Percentiles rank a stretch among this genome's conserved stretches.
Conservation (phyloP, 64 coral and sea anemone genomes). For the Montipora foliosa region DNA sequence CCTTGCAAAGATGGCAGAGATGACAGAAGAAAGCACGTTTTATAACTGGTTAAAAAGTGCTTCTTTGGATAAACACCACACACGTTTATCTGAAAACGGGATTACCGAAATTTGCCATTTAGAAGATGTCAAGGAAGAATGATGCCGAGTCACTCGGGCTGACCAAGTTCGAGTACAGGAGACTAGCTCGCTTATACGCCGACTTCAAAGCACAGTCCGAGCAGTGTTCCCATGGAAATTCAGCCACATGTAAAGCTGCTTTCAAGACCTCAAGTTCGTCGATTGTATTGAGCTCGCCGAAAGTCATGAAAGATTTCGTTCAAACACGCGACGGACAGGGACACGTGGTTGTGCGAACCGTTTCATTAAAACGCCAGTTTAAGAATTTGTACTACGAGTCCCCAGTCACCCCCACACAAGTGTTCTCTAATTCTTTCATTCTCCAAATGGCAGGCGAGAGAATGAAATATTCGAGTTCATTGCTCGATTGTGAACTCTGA, state of each 20-base stretch:
- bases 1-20: slow-evolving; percentile 8
- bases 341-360: slow-evolving; percentile 19
- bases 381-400: neutral
- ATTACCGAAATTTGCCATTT: slow-evolving; percentile 18
- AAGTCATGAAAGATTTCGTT: slow-evolving; percentile 24
- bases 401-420: neutral
- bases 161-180: slow-evolving; percentile 16
- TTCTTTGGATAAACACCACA: slow-evolving; percentile 40
- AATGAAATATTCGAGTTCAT: slow-evolving; percentile 9
- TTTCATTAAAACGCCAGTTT: neutral
- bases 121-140: slow-evolving; percentile 44
- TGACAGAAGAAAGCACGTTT: slow-evolving; percentile 13
- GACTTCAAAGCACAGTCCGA: slow-evolving; percentile 7
- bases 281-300: too few species aligned
- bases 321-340: slow-evolving; percentile 14
- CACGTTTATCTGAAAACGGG: slow-evolving; percentile 4
- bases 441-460: slow-evolving; percentile 23
- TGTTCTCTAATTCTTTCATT: slow-evolving; percentile 19
- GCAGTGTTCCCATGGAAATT: slow-evolving; percentile 8
- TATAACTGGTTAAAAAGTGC: slow-evolving; percentile 15
- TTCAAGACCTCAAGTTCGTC: slow-evolving; percentile 23
- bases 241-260: slow-evolving; percentile 3
- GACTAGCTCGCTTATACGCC: slow-evolving; percentile 7
- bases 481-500: slow-evolving; percentile 14
- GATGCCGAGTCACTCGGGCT: slow-evolving; percentile 21